phyloP scores from a whole-genome alignment of 2,113 vertebrate species.

The Stictonetta naevosa region DNA sequence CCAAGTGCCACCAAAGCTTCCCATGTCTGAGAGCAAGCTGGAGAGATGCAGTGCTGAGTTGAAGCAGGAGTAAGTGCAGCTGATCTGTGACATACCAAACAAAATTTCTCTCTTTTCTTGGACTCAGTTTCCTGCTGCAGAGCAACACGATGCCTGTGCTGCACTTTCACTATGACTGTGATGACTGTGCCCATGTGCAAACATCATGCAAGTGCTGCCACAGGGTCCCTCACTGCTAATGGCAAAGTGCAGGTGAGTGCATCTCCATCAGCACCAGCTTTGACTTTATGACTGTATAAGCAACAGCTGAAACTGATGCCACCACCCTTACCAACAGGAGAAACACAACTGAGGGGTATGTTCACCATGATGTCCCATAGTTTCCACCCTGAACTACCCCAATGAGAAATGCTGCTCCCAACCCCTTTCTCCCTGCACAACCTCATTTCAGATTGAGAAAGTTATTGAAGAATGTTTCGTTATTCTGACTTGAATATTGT shows the following conservation, averaged over 20 bases:
- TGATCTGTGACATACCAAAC: not conserved
- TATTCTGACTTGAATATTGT: not conserved
- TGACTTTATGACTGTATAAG: no score
- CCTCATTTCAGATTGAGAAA: not conserved
- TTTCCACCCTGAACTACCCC: no score
- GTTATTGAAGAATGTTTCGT: not conserved
- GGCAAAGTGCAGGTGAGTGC: not conserved
- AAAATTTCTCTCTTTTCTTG: not conserved
- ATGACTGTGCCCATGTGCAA: fast-evolving
- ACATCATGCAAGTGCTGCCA: not conserved
- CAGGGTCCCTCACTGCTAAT: not conserved
- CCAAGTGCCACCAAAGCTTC: not conserved
- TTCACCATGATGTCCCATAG: no score
- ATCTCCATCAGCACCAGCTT: not conserved
- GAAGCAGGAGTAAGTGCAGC: not conserved
- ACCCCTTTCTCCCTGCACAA: not conserved
- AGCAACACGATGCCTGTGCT: not conserved
- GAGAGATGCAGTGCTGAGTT: not conserved
- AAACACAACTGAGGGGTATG: not conserved
- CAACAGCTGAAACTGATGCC: not conserved
- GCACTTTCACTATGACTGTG: not conserved
- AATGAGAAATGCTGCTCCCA: not conserved
- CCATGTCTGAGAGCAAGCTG: not conserved
- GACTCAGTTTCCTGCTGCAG: not conserved
- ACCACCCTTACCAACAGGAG: not conserved